Evolutionary conservation across 1,140 invertebrate genomes (phyloP).

Genomic region (Ips typographus): DNA sequence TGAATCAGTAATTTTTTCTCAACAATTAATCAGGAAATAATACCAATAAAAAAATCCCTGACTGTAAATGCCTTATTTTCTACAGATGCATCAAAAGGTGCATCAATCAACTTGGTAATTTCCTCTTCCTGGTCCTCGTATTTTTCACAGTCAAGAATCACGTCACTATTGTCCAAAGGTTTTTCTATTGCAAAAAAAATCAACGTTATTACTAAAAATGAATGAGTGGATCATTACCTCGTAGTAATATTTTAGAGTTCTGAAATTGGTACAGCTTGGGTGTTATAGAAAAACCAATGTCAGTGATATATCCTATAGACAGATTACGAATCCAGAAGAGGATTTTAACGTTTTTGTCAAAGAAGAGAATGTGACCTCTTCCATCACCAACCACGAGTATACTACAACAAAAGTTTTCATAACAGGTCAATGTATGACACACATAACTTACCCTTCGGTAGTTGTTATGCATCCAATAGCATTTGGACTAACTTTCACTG

Average conservation of each 20-base stretch:
- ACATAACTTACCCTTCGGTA: slow-evolving; percentile 40
- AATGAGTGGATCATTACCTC: background rate
- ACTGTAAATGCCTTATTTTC: slow-evolving; percentile 52
- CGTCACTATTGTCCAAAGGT: slow-evolving; percentile 12
- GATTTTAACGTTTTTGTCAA: slow-evolving; percentile 57
- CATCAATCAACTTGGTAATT: slow-evolving; percentile 32
- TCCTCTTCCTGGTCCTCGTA: slow-evolving; percentile 41
- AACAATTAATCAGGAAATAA: background rate
- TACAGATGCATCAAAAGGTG: slow-evolving; percentile 54
- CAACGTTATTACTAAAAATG: slow-evolving; percentile 8
- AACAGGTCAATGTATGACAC: slow-evolving; percentile 8
- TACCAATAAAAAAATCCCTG: slow-evolving; percentile 57
- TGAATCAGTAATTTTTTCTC: background rate
- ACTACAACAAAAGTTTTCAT: slow-evolving; percentile 56
- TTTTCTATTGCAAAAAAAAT: background rate
- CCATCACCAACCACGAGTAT: slow-evolving; percentile 40
- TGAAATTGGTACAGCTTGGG: slow-evolving; percentile 30
- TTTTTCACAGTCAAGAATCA: slow-evolving; percentile 26
- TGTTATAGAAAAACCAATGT: slow-evolving; percentile 56
- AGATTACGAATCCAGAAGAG: slow-evolving; percentile 58
- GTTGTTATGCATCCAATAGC: slow-evolving; percentile 25
- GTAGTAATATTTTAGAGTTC: slow-evolving; percentile 3
- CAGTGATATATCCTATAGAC: slow-evolving; percentile 52
- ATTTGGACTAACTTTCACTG: slow-evolving; percentile 39
- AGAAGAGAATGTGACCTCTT: slow-evolving; percentile 57